These are phyloP conservation scores for Aporophyla lueneburgensis DNA, from an alignment of 2,888 invertebrate genomes.

Conservation along the genomic window DNA sequence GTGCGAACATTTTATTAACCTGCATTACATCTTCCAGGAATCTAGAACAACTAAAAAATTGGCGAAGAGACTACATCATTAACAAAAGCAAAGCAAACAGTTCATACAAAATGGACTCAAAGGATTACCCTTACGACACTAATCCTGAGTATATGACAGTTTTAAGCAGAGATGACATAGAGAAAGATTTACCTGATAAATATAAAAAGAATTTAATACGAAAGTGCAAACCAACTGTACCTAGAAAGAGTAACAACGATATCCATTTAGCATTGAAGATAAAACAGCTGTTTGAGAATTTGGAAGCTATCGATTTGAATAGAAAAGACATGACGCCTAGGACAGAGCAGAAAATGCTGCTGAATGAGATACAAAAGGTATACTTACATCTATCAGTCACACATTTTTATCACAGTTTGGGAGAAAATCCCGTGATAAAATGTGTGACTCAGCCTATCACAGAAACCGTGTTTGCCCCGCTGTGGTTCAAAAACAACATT, in stretches of 20 bases:
- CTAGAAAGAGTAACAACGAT: slow-evolving; percentile 80
- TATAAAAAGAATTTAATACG: slow-evolving; percentile 79
- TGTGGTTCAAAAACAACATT: no score
- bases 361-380: slow-evolving; percentile 90
- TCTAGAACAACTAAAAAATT: slow-evolving; percentile 86
- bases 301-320: slow-evolving; percentile 85
- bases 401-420: no score
- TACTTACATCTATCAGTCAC: no score
- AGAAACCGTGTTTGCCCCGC: no score
- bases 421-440: no score
- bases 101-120: slow-evolving; percentile 73
- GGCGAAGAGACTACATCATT: slow-evolving; percentile 87
- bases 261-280: slow-evolving; percentile 86
- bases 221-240: slow-evolving; percentile 78
- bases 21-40: slow-evolving; percentile 73
- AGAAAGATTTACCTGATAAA: slow-evolving; percentile 87
- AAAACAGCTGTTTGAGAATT: slow-evolving; percentile 84
- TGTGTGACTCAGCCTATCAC: no score
- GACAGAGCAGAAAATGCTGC: slow-evolving; percentile 88
- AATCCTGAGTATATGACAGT: slow-evolving; percentile 89
- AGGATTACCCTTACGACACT: slow-evolving; percentile 89
- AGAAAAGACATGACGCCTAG: slow-evolving; percentile 86
- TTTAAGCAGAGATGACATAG: slow-evolving; percentile 86
- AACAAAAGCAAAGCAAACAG: slow-evolving; percentile 71
- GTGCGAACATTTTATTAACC: background rate